These are phyloP conservation scores for Pimpla rufipes DNA, from an alignment of 2,888 invertebrate genomes.

Conservation along the genomic window DNA sequence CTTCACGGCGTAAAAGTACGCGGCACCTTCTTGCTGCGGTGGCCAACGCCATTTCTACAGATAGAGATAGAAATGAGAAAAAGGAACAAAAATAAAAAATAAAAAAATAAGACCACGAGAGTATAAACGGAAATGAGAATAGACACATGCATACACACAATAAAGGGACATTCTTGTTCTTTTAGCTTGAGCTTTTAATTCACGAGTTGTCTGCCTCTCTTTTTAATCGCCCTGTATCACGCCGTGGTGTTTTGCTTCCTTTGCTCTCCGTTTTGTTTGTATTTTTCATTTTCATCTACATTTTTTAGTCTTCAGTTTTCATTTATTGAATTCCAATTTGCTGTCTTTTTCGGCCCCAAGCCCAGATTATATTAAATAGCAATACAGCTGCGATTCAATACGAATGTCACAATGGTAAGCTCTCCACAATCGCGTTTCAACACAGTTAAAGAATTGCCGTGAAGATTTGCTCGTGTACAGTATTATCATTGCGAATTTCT, in stretches of 20 bases:
- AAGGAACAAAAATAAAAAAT: slow-evolving; percentile 54
- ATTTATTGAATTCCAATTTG: background rate
- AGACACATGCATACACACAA: slow-evolving; percentile 65
- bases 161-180: slow-evolving; percentile 80
- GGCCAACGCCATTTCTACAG: slow-evolving; percentile 59
- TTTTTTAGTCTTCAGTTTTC: slow-evolving; percentile 11
- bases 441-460: no score
- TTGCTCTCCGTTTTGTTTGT: background rate
- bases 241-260: background rate
- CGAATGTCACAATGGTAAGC: no score
- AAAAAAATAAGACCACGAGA: slow-evolving; percentile 54
- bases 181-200: slow-evolving; percentile 80
- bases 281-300: slow-evolving; percentile 20
- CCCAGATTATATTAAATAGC: no score
- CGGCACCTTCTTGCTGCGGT: slow-evolving; percentile 43
- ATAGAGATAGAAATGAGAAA: slow-evolving; percentile 64
- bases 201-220: slow-evolving; percentile 63
- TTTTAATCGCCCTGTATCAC: slow-evolving; percentile 20
- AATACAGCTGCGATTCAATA: no score
- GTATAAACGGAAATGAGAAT: slow-evolving; percentile 70
- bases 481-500: no score
- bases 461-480: no score
- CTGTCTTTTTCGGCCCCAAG: no score
- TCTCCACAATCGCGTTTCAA: no score
- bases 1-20: slow-evolving; percentile 33